Conservation (phyloP, 2,113 vertebrate species). For the Myiopsitta monachus region DNA sequence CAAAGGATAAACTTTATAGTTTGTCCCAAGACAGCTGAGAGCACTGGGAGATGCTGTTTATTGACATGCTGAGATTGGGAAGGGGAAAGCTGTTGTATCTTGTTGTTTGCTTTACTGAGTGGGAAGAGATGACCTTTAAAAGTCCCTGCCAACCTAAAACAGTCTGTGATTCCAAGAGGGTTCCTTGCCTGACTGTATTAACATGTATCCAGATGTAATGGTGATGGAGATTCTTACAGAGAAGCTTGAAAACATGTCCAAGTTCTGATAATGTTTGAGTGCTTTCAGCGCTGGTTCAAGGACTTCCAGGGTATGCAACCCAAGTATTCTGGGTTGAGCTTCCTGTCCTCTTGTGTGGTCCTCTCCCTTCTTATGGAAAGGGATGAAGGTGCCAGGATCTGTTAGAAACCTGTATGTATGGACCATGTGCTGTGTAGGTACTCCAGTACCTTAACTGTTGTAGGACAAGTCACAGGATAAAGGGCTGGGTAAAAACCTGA, state of each 20-base stretch:
- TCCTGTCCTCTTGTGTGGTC: neutral
- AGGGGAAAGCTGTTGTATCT: neutral
- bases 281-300: neutral
- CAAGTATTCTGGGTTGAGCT: neutral
- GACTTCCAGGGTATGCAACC: neutral
- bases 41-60: neutral
- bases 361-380: neutral
- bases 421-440: neutral
- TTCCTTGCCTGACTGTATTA: neutral
- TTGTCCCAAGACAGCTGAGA: neutral
- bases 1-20: neutral
- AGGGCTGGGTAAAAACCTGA: neutral
- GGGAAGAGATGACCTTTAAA: neutral
- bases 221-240: neutral
- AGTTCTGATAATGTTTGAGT: neutral
- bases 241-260: neutral
- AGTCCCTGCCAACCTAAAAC: neutral
- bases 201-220: neutral
- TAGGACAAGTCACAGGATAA: neutral
- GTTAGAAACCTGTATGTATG: neutral
- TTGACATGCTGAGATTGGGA: neutral
- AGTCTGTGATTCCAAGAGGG: neutral
- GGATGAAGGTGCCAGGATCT: neutral
- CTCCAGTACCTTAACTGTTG: neutral
- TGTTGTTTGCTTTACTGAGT: neutral